These are phyloP conservation scores for Phyllostomus discolor DNA, from an alignment of 2,113 vertebrate species.

Conservation along the genomic window DNA sequence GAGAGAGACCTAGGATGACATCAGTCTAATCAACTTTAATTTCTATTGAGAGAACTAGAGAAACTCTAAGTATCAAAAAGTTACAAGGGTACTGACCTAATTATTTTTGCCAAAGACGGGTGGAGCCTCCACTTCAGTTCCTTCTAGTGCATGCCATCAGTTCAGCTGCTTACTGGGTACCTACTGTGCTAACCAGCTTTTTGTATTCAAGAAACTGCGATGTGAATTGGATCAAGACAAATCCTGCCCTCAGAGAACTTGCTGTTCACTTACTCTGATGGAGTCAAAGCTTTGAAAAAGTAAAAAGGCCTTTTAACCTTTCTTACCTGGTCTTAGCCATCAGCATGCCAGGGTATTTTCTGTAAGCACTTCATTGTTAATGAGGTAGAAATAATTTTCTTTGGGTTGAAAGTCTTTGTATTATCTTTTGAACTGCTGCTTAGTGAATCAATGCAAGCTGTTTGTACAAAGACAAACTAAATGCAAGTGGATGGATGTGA, in stretches of 20 bases:
- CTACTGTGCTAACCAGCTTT: not conserved
- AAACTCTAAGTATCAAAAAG: not conserved
- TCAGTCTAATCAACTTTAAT: not conserved
- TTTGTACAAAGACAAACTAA: slow-evolving; percentile 27
- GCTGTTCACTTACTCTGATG: not conserved
- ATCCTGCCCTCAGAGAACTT: not conserved
- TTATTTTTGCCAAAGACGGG: not conserved
- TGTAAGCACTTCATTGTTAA: slow-evolving; percentile 6
- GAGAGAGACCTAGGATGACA: not conserved
- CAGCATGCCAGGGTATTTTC: not conserved
- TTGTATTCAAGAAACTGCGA: not conserved
- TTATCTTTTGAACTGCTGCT: not conserved
- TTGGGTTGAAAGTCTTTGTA: slow-evolving; percentile 36
- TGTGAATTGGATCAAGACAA: not conserved
- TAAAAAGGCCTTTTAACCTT: not conserved
- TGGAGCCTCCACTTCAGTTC: not conserved
- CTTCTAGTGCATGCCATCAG: not conserved
- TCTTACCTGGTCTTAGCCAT: not conserved
- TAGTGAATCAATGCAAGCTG: not conserved
- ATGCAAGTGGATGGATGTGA: not conserved
- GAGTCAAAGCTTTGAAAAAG: slow-evolving; percentile 6
- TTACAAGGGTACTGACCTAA: not conserved
- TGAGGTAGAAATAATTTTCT: slow-evolving; percentile 16
- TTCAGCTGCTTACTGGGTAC: not conserved
- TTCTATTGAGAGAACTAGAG: not conserved